Percentiles rank a stretch among this genome's conserved stretches.
phyloP scores from a whole-genome alignment of 2,113 vertebrate genomes.

The Myotis yumanensis region DNA sequence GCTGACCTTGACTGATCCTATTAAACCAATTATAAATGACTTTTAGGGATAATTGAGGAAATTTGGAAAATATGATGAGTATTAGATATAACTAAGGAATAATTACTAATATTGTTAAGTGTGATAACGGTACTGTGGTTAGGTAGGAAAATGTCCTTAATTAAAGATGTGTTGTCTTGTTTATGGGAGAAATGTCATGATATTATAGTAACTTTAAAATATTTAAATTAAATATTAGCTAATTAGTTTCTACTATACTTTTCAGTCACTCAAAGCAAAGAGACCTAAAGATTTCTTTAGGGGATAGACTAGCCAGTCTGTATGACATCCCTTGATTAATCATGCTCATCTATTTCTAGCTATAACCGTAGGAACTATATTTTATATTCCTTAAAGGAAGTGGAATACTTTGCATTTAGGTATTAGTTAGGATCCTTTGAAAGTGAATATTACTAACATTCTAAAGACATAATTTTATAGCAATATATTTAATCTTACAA shows the following conservation, averaged over 20 bases:
- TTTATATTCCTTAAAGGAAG: conserved; percentile 7
- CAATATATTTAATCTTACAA: neutral
- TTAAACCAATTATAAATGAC: neutral
- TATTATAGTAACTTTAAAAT: neutral
- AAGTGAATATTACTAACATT: conserved; percentile 1
- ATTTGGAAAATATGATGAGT: neutral
- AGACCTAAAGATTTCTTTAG: neutral
- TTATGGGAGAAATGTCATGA: neutral
- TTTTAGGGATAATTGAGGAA: neutral
- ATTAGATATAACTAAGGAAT: neutral
- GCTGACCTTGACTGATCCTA: neutral
- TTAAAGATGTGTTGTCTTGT: neutral
- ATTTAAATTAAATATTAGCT: neutral
- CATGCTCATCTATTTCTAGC: neutral
- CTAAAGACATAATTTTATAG: neutral
- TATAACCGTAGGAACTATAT: neutral
- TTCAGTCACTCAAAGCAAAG: neutral
- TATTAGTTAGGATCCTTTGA: neutral
- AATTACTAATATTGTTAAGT: neutral
- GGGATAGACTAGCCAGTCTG: neutral
- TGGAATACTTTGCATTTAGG: neutral
- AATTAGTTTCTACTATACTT: neutral
- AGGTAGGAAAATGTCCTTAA: neutral
- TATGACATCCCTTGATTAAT: neutral
- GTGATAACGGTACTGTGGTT: neutral